These are phyloP conservation scores for Hyles euphorbiae DNA, from an alignment of 1,140 invertebrate genomes.

Conservation along the genomic window DNA sequence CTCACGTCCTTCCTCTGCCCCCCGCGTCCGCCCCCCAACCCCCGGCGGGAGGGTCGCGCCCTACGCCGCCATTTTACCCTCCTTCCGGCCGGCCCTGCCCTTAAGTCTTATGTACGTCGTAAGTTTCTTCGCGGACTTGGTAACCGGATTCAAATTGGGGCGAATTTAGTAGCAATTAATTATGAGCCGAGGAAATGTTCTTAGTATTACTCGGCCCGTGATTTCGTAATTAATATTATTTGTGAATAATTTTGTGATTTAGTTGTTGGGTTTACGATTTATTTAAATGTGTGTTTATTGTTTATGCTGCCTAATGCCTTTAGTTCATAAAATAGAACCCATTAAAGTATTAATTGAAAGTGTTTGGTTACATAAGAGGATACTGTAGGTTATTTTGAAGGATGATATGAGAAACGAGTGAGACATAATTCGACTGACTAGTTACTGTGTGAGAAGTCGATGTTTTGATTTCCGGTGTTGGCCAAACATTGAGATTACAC, in stretches of 20 bases:
- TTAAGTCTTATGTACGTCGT: conserved; percentile 74
- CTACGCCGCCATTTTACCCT: conserved; percentile 67
- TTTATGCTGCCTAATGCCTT: too few relatives aligned
- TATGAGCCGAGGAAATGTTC: conserved; percentile 63
- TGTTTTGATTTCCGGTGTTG: too few relatives aligned
- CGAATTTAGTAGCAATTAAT: conserved; percentile 76
- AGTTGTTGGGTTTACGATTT: conserved; percentile 8
- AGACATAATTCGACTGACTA: too few relatives aligned
- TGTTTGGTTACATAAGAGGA: too few relatives aligned
- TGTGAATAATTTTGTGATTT: conserved; percentile 44
- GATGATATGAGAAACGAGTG: too few relatives aligned
- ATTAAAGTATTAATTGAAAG: too few relatives aligned
- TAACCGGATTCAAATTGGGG: conserved; percentile 74
- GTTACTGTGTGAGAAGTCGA: too few relatives aligned
- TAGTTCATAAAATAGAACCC: too few relatives aligned
- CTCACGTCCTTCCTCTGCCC: conserved; percentile 72
- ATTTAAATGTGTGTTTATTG: background rate
- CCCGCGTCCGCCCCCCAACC: conserved; percentile 22
- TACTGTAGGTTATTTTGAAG: too few relatives aligned
- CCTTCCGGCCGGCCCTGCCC: conserved; percentile 70
- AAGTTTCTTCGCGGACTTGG: conserved; percentile 73
- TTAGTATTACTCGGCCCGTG: conserved; percentile 47
- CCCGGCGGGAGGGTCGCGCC: conserved; percentile 61
- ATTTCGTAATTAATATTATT: conserved; percentile 51
- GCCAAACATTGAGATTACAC: too few relatives aligned